A percentile compares a stretch with the other conserved stretches of the same genome.
Evolutionary conservation across 2,113 vertebrate genomes (phyloP).

Genomic region (Raphicerus campestris): DNA sequence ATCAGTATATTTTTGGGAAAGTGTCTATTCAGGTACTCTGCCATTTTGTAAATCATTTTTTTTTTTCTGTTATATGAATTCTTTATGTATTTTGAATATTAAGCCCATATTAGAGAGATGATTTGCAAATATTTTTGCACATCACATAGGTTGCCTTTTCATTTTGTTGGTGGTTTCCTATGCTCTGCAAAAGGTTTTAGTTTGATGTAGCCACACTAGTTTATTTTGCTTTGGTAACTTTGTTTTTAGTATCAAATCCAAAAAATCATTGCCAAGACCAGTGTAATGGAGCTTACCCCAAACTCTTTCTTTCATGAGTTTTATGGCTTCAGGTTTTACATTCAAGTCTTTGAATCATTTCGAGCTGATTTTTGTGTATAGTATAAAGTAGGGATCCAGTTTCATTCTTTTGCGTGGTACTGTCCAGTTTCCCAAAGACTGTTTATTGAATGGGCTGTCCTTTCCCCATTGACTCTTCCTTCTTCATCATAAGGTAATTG

Average conservation of each 20-base stretch:
- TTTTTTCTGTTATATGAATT: background rate
- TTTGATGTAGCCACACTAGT: background rate
- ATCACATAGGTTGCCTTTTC: background rate
- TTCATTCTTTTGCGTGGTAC: background rate
- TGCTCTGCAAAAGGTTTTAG: background rate
- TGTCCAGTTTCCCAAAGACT: background rate
- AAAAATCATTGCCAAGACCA: background rate
- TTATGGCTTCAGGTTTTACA: background rate
- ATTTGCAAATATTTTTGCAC: background rate
- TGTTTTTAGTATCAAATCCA: background rate
- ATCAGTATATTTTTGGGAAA: background rate
- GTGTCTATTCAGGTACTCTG: background rate
- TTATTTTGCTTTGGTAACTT: background rate
- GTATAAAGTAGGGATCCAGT: background rate
- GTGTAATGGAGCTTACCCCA: background rate
- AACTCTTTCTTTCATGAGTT: background rate
- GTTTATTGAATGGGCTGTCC: background rate
- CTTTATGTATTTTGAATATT: background rate
- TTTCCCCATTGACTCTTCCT: background rate
- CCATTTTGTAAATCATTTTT: background rate
- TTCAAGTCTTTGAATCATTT: background rate
- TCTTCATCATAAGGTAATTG: background rate
- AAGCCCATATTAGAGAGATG: background rate
- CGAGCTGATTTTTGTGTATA: background rate
- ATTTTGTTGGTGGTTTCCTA: background rate